Evolutionary conservation across 2,113 vertebrate species (phyloP).

Genomic region (Forbesichthys agassizii): DNA sequence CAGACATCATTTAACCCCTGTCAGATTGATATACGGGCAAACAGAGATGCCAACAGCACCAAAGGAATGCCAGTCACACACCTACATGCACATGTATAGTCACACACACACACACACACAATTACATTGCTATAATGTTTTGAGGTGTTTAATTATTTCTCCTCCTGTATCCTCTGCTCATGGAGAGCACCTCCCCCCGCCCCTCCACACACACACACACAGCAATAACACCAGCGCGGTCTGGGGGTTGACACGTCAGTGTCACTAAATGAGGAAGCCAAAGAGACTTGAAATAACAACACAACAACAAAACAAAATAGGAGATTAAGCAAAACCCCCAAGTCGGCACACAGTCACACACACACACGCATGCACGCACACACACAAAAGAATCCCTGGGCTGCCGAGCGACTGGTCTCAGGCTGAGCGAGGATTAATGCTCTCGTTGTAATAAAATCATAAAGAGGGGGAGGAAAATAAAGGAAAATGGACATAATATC

Average conservation of each 20-base stretch:
- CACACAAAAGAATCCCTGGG: slow-evolving; percentile 15
- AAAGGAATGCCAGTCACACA: too few species aligned
- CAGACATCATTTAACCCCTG: slow-evolving; percentile 33
- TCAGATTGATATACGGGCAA: slow-evolving; percentile 22
- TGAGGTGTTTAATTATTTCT: background rate
- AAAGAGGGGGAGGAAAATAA: slow-evolving; percentile 18
- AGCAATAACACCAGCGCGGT: slow-evolving; percentile 10
- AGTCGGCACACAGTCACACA: slow-evolving; percentile 17
- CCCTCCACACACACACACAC: background rate
- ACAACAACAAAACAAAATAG: background rate
- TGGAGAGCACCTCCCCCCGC: too few species aligned
- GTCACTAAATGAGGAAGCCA: background rate
- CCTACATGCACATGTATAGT: too few species aligned
- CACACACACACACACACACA: background rate
- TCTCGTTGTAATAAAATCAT: slow-evolving; percentile 42
- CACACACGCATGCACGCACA: slow-evolving; percentile 7
- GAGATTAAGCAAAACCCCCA: background rate
- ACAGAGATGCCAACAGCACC: slow-evolving; percentile 4
- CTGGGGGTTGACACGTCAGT: slow-evolving; percentile 16
- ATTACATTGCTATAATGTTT: background rate
- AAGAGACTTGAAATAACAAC: background rate
- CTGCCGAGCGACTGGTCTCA: slow-evolving; percentile 26
- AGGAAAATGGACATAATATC: slow-evolving; percentile 43
- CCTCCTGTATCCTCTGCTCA: background rate
- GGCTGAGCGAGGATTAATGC: slow-evolving; percentile 40